Conservation (phyloP, 2,113 vertebrate genomes). For the Lynx canadensis region DNA sequence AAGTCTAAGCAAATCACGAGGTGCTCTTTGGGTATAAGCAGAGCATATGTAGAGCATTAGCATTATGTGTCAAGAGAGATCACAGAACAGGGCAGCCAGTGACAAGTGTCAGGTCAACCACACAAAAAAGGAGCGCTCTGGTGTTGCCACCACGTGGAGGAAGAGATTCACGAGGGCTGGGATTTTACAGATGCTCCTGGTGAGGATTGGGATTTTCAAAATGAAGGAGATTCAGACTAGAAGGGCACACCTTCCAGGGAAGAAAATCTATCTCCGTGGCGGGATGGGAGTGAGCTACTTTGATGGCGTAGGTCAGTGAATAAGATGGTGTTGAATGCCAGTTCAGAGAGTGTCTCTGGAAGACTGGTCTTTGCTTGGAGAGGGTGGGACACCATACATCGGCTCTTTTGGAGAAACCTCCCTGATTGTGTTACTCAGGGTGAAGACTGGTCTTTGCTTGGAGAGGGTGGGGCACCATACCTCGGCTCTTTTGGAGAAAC, state of each 20-base stretch:
- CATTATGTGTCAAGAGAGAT: neutral
- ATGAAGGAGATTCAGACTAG: neutral
- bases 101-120: neutral
- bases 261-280: neutral
- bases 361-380: neutral
- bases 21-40: neutral
- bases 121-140: neutral
- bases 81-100: neutral
- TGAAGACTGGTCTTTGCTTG: neutral
- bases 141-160: neutral
- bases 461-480: too few species aligned
- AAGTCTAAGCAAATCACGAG: neutral
- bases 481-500: neutral
- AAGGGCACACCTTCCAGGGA: neutral
- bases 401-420: neutral
- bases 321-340: neutral
- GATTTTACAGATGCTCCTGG: neutral
- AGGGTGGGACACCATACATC: neutral
- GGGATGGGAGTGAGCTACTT: neutral
- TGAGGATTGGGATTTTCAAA: neutral
- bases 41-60: neutral
- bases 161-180: neutral
- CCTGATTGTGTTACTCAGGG: neutral
- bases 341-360: neutral
- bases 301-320: neutral